Base-by-base conservation (phyloP, 2,888 invertebrate genomes). In the Noctua janthe region DNA sequence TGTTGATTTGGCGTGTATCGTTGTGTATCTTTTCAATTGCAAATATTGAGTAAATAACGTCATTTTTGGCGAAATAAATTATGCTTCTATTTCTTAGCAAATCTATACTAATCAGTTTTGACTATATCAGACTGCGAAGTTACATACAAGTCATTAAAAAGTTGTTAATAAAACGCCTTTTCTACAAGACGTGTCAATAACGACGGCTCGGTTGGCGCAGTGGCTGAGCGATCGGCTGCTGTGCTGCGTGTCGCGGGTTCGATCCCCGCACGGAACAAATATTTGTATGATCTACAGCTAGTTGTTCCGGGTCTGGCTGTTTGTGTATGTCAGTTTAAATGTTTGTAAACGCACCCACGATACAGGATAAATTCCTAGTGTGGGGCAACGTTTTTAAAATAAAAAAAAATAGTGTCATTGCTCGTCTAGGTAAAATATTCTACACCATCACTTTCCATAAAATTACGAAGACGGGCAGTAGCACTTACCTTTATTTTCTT, bases 401-500 rank as follows among this genome's bases (percentile, higher is more conserved):
- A n/a, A n/a, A n/a, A n/a, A n/a, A n/a, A n/a, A n/a, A n/a, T 35
- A 69, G 47, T 35, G 8, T 11, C 10, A 20, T 51, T 10, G 3
- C 59, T 47, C 11, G 20, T 70, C 69, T 11, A 29, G 17, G 11
- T 67, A 6, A 74, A 74, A 74, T 71, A 71, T 56, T 76, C 64
- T 23, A 17, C 13, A 43, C 17, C 54, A 49, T 64, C 43, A 35
- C 23, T 54, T 70, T 66, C 17, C 17, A 51, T 78, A 62, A 35
- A 82, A 82, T 81, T 71, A 81, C 64, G 17, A 29, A 72, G 23
- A 67, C 13, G n/a, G 1, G 7, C 83, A 83, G 86, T 83, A 86
- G 79, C 83, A 54, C 35, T n/a, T 62, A 75, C 67, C 39, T 82
- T 64, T 83, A 76, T 85, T 84, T 86, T 85, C 56, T 51, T 72